Conservation (phyloP, 2,888 invertebrate genomes). For the Drosophila cyrtoloma region DNA sequence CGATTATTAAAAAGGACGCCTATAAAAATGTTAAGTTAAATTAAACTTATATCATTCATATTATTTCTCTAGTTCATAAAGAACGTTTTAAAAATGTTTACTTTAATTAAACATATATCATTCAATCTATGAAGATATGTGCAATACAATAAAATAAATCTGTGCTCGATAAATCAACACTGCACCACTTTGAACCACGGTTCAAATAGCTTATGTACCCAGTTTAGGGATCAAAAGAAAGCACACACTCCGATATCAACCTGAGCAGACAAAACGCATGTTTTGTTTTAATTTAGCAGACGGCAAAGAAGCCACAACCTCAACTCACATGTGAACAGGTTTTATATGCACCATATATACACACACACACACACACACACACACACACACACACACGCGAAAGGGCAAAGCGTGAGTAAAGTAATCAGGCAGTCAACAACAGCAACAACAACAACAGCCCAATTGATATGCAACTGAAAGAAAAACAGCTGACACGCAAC, state of each 20-base stretch:
- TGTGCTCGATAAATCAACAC: background rate
- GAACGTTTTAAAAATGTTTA: background rate
- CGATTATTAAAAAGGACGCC: background rate
- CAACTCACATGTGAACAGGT: constrained; percentile 62
- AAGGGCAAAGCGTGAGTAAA: constrained; percentile 44
- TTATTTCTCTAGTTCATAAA: background rate
- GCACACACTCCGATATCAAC: constrained; percentile 51
- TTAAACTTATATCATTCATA: background rate
- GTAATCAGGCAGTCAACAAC: constrained; percentile 25
- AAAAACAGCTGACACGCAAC: constrained; percentile 75
- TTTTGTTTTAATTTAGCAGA: constrained; percentile 75
- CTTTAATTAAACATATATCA: background rate
- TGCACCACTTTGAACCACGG: background rate
- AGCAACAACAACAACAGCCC: constrained; percentile 25
- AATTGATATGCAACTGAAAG: constrained; percentile 55
- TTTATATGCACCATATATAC: constrained; percentile 32
- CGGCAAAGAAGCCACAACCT: constrained; percentile 44
- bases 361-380: background rate
- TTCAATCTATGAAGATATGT: background rate
- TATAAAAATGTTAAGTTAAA: background rate
- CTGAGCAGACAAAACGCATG: constrained; percentile 73
- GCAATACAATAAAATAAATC: background rate
- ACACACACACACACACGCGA: background rate
- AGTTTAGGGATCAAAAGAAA: background rate
- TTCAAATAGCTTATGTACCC: constrained; percentile 19